Conservation (phyloP, 2,797 vertebrate species). For the Eospalax fontanierii region DNA sequence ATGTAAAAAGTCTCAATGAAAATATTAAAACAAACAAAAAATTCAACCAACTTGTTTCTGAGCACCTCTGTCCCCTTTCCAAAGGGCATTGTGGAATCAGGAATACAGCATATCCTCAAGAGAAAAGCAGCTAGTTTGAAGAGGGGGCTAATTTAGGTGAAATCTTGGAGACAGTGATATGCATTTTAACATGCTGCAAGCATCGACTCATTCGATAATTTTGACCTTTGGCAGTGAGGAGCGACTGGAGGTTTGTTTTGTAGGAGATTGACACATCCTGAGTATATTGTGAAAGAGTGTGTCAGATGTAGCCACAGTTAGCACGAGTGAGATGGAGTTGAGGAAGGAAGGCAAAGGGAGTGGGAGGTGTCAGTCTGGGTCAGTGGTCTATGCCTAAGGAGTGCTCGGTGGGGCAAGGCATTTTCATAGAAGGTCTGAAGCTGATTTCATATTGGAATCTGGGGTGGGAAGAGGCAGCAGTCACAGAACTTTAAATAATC, state of each 20-base stretch:
- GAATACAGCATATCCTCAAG: not conserved
- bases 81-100: not conserved
- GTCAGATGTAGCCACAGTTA: not conserved
- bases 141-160: not conserved
- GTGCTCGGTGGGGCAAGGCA: rapidly evolving
- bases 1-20: no score
- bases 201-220: not conserved
- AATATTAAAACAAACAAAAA: no score
- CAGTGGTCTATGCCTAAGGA: not conserved
- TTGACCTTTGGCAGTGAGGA: not conserved
- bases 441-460: not conserved
- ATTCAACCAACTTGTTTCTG: not conserved
- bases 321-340: not conserved
- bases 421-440: not conserved
- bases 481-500: not conserved
- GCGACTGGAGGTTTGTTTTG: not conserved
- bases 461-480: not conserved
- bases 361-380: rapidly evolving
- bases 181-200: not conserved
- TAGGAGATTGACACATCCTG: not conserved
- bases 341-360: not conserved
- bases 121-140: not conserved
- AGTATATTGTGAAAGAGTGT: not conserved
- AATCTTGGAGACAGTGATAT: not conserved
- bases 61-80: not conserved